phyloP scores from a whole-genome alignment of 2,113 vertebrate genomes.

The Tetrax tetrax region DNA sequence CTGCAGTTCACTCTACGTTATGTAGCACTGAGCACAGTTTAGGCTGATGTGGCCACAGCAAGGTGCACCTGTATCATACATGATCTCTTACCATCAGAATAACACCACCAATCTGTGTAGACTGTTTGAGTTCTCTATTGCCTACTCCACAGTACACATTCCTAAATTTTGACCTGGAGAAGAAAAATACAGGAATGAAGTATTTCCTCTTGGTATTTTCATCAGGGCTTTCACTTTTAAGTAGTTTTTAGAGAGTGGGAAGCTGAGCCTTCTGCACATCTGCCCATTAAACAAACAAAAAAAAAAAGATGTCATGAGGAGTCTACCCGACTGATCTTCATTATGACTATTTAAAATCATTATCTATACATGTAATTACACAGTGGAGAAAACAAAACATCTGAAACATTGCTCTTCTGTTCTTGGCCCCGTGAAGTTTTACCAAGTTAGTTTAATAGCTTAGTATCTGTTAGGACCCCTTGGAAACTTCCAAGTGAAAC shows the following conservation, averaged over 20 bases:
- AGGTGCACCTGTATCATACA: too few relatives aligned
- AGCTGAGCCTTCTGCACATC: neutral
- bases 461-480: neutral
- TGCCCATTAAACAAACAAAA: neutral
- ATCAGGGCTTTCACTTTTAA: neutral
- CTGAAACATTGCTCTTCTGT: neutral
- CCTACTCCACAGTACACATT: neutral
- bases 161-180: neutral
- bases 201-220: neutral
- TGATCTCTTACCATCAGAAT: accelerated
- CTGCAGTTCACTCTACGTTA: neutral
- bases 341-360: neutral
- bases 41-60: accelerated
- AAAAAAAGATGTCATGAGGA: neutral
- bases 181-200: neutral
- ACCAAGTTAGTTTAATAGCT: neutral
- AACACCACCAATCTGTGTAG: neutral
- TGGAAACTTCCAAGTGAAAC: neutral
- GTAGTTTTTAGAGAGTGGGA: neutral
- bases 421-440: neutral
- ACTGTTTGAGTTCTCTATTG: neutral
- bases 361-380: neutral
- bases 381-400: neutral
- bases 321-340: neutral
- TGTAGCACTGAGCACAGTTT: neutral